Evolutionary conservation across 2,888 invertebrate species (phyloP), one percentile per base, ranked within the genome.

Genomic region (Taenaris catops): DNA sequence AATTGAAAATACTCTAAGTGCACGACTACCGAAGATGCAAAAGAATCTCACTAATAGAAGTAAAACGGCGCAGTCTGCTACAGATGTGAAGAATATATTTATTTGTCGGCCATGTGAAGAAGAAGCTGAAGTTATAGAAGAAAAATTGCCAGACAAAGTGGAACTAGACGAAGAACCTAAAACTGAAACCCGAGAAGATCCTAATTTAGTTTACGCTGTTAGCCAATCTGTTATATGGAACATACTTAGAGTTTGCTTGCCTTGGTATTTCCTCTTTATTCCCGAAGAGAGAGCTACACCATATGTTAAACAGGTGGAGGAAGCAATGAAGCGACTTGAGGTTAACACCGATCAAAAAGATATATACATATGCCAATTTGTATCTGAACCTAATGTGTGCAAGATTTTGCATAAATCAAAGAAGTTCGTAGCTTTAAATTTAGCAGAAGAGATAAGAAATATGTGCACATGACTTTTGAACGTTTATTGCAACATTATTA

Each of bases 141-240:
- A 74, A 21, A 71, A 67, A 10, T 61, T 64, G 19, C 48, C 52
- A 4, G 49, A 42, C 8, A 64, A 66, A 7, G 66, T 61, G 35
- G 59, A 65, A 29, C 44, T 53, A 10, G 66, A 66, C 43, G 78
- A 74, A 53, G 71, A 71, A 43, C 44, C 51, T 8, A 66, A 58
- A 38, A 45, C 39, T 9, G 73, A 69, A 40, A 53, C 61, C 1
- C 50, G 53, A 25, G 51, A 53, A 33, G 68, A 80, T 46, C 64
- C 66, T 3, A 57, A 70, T 12, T 27, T 81, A 33, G 62, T 51
- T 1, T 86, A 86, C 36, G 53, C 69, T 6, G 71, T 86, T 4
- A 68, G 65, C 36, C 79, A 79, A 49, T 38, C 59, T 1, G 69
- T 66, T 7, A 74, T 86, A 44, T 79, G 78, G 79, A 86, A 78